A percentile compares a stretch with the other conserved stretches of the same genome.
Evolutionary conservation across 2,797 vertebrate genomes (phyloP).

Genomic region (Acanthurus lineatus): DNA sequence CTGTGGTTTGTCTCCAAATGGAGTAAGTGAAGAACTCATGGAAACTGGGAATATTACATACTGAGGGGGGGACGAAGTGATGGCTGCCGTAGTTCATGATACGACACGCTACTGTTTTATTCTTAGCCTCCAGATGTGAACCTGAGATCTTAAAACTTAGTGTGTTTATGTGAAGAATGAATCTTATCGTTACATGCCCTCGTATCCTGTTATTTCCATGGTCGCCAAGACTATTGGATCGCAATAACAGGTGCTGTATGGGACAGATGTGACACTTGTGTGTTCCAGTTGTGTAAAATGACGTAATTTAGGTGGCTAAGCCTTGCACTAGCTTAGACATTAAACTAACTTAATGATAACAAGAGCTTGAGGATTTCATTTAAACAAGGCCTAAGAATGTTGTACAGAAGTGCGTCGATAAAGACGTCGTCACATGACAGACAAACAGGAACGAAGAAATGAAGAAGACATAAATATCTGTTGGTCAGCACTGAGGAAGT

Average conservation of each 20-base stretch:
- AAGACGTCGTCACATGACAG: background rate
- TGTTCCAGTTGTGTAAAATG: conserved; percentile 6
- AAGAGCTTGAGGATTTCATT: background rate
- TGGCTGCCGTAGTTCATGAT: background rate
- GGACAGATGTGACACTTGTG: background rate
- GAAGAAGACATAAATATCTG: background rate
- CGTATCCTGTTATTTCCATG: background rate
- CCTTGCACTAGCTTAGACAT: conserved; percentile 13
- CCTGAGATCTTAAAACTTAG: background rate
- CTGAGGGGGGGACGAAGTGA: background rate
- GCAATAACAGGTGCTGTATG: background rate
- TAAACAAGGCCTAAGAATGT: background rate
- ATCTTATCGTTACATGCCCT: rapidly evolving
- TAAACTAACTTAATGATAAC: conserved; percentile 3
- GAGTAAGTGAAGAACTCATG: background rate
- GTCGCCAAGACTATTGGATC: background rate
- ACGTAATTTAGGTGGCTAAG: conserved; percentile 21
- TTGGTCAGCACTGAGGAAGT: conserved; percentile 50
- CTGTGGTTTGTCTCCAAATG: background rate
- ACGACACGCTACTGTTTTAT: background rate
- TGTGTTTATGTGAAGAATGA: background rate
- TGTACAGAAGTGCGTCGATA: background rate
- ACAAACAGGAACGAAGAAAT: conserved; percentile 5
- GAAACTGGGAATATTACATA: background rate
- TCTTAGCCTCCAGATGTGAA: background rate